Base-by-base conservation (phyloP, 2,113 vertebrate species). In the Ictalurus punctatus region DNA sequence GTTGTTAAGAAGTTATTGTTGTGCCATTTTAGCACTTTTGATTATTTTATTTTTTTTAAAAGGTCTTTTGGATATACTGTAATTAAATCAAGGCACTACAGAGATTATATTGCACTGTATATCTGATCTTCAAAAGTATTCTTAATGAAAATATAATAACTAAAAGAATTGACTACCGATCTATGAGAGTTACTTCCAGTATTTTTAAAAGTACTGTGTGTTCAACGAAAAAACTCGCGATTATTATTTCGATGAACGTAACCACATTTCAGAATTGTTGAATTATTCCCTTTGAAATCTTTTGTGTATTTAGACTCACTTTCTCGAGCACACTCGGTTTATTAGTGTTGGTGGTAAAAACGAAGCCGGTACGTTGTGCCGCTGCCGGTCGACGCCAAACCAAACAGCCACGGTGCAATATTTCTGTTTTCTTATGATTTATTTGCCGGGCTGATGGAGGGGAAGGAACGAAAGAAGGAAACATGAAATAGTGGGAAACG, bases 401-500 rank as follows among this genome's bases (percentile, higher is more conserved):
- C 81, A 61, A 83, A 83, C 56, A 61, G 81, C 30, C 81, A 6
- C 61, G 30, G 8, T 83, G 58, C 34, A 40, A 23, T 61, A 25
- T 83, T 59, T 25, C 81, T 61, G 52, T 23, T 21, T 83, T 61
- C 56, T 34, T 69, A 30, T 84, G 44, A 67, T 67, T 67, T 52
- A 30, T n/a, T 52, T 52, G 83, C 16, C 19, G 0, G 4, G 23
- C 63, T 71, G 83, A 67, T 16, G 14, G 44, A 61, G 48, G 44
- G 13, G 86, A 87, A 84, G 52, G 83, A 80, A 56, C 27, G 34
- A 83, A 83, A 90, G 52, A 59, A 74, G 34, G 73, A 25, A 61
- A 37, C 30, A 14, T 6, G 10, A 79, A 87, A 87, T 87, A 63
- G 85, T 30, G 83, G 82, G 83, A 87, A 83, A 56, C 12, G 52